A percentile compares a stretch with the other conserved stretches of the same genome.
phyloP scores from a whole-genome alignment of 2,113 vertebrate species.

The Ascaphus truei region DNA sequence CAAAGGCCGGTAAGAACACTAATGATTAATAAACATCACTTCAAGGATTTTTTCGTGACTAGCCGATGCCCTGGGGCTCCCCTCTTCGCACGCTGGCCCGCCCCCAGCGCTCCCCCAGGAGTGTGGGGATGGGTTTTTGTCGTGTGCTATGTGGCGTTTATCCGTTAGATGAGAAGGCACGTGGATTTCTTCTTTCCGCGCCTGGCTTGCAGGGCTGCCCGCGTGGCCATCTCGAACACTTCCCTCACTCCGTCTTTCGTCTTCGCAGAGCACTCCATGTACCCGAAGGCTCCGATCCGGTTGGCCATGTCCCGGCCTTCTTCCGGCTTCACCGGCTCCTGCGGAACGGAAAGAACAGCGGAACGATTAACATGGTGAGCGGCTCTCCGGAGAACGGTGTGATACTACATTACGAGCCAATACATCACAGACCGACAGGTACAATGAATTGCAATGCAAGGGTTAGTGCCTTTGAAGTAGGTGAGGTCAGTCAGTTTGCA shows the following conservation, averaged over 20 bases:
- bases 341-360: conserved; percentile 11
- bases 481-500: no score
- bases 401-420: no score
- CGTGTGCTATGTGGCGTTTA: conserved; percentile 32
- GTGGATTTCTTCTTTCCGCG: conserved; percentile 75
- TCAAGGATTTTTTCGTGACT: conserved; percentile 2
- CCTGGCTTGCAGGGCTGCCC: conserved; percentile 77
- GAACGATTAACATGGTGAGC: not conserved
- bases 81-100: not conserved
- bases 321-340: conserved; percentile 77
- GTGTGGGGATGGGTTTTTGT: conserved; percentile 26
- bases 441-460: no score
- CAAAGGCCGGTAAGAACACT: conserved; percentile 78
- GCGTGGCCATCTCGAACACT: conserved; percentile 81
- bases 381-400: no score
- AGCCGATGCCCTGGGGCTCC: conserved; percentile 7
- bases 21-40: conserved; percentile 68
- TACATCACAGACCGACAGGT: no score
- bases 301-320: conserved; percentile 79
- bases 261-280: conserved; percentile 81
- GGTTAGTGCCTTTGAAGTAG: no score
- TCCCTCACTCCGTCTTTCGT: conserved; percentile 81
- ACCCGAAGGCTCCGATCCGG: conserved; percentile 74
- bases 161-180: conserved; percentile 73
- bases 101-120: not conserved